Base-by-base conservation (phyloP, 2,113 vertebrate species). In the Centrocercus urophasianus region DNA sequence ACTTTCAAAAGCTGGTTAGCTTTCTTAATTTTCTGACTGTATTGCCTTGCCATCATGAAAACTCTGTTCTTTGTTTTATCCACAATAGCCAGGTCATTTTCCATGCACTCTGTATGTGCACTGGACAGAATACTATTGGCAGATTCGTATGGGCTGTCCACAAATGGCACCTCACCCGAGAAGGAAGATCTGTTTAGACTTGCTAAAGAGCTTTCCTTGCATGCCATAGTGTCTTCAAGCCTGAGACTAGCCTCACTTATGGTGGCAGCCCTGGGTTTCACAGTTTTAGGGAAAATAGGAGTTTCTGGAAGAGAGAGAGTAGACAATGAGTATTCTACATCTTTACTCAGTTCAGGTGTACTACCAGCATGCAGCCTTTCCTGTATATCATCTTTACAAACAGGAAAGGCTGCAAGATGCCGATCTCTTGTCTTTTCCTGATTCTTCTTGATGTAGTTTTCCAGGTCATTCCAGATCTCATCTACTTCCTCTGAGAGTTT, bases 11-110 rank as follows among this genome's bases (percentile, higher is more conserved):
- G 98, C 78, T 99, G 99, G 82, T 99, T 99, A 73, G 99, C 99
- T 93, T 98, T 99, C 97, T 99, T 99, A 94, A 99, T 99, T 97
- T 99, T 99, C 97, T 99, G 99, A 91, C 99, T 99, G 83, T 99
- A 99, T 69, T 99, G 99, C 56, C 99, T 98, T 11, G 99, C 99
- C 99, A 99, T 99, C 81, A 99, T 96, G 90, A 99, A 99, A 69
- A 99, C 99, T 47, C 98, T 98, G 94, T 98, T 99, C 90, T 98
- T 99, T 11, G 98, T 98, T 96, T 98, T 99, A 80, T 99, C 99
- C 34, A 90, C 94, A 59, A 97, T 91, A 4, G 98, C 98, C 82
- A 97, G 24, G 15, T 98, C 96, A 52, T 97, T 97, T 87, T 99
- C 98, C 45, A 96, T 24, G 18, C 87, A 91, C 59, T 98, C 97